These are phyloP conservation scores for Palaemon carinicauda DNA, from an alignment of 1,140 invertebrate genomes.

Conservation along the genomic window DNA sequence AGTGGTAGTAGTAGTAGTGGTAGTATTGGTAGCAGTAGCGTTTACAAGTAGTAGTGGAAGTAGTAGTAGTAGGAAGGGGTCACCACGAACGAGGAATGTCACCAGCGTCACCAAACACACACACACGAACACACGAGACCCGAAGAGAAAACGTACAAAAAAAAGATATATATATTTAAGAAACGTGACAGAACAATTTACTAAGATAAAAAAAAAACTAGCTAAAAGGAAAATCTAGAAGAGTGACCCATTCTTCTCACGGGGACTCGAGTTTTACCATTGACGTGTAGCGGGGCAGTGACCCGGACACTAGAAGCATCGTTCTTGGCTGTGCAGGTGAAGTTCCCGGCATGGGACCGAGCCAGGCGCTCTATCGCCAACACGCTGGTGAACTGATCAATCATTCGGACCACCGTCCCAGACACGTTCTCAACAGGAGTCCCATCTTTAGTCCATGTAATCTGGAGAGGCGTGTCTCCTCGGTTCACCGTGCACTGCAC, in stretches of 20 bases:
- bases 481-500: slow-evolving; percentile 74
- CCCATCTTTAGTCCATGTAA: slow-evolving; percentile 81
- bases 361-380: slow-evolving; percentile 43
- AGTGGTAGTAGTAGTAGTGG: background rate
- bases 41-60: background rate
- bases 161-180: too few relatives aligned
- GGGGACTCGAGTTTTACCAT: slow-evolving; percentile 71
- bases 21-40: too few relatives aligned
- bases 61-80: background rate
- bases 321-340: slow-evolving; percentile 82
- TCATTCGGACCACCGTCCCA: slow-evolving; percentile 73
- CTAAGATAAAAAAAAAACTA: slow-evolving; percentile 10
- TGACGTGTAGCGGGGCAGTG: slow-evolving; percentile 78
- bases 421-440: slow-evolving; percentile 66
- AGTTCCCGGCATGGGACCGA: slow-evolving; percentile 77
- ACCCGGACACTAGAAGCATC: slow-evolving; percentile 78
- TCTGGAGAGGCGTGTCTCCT: slow-evolving; percentile 78
- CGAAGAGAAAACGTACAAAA: background rate
- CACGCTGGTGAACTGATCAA: slow-evolving; percentile 41
- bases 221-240: slow-evolving; percentile 4
- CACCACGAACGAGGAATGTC: too few relatives aligned
- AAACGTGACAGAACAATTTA: background rate
- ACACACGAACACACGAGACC: background rate
- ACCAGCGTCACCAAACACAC: background rate
- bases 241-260: background rate